A percentile compares a stretch with the other conserved stretches of the same genome.
These are phyloP conservation scores for Troides oblongomaculatus DNA, from an alignment of 2,888 invertebrate species.

Conservation along the genomic window DNA sequence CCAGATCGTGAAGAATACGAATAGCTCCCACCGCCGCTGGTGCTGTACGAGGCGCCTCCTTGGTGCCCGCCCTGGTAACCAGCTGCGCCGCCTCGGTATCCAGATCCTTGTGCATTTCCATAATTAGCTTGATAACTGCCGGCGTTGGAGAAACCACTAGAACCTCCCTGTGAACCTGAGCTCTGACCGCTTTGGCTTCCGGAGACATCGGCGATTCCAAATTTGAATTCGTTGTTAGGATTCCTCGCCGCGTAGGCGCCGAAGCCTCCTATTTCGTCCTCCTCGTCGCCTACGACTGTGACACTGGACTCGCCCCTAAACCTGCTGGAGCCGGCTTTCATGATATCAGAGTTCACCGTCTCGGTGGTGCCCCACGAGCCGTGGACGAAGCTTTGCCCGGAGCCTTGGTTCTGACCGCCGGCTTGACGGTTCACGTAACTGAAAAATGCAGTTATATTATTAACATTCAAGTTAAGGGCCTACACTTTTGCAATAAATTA, in stretches of 20 bases:
- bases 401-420: slow-evolving; percentile 32
- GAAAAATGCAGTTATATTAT: slow-evolving; percentile 4
- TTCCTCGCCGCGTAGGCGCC: slow-evolving; percentile 63
- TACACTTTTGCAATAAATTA: too few relatives aligned
- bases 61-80: slow-evolving; percentile 34
- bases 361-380: slow-evolving; percentile 72
- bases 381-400: slow-evolving; percentile 58
- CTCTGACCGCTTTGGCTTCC: slow-evolving; percentile 40
- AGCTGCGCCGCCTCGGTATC: slow-evolving; percentile 34
- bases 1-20: slow-evolving; percentile 66
- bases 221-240: slow-evolving; percentile 66
- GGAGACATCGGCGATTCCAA: slow-evolving; percentile 64
- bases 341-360: slow-evolving; percentile 68
- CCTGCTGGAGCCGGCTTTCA: slow-evolving; percentile 65
- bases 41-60: slow-evolving; percentile 35
- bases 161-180: slow-evolving; percentile 35
- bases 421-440: slow-evolving; percentile 47
- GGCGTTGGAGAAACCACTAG: slow-evolving; percentile 29
- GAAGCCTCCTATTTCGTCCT: slow-evolving; percentile 62
- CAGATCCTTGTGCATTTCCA: slow-evolving; percentile 32
- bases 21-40: slow-evolving; percentile 51
- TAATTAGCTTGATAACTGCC: slow-evolving; percentile 36
- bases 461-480: too few relatives aligned
- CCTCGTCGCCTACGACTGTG: slow-evolving; percentile 66
- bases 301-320: slow-evolving; percentile 55